A percentile compares a stretch with the other conserved stretches of the same genome.
Evolutionary conservation across 2,113 vertebrate species (phyloP).

Genomic region (Heteronetta atricapilla): DNA sequence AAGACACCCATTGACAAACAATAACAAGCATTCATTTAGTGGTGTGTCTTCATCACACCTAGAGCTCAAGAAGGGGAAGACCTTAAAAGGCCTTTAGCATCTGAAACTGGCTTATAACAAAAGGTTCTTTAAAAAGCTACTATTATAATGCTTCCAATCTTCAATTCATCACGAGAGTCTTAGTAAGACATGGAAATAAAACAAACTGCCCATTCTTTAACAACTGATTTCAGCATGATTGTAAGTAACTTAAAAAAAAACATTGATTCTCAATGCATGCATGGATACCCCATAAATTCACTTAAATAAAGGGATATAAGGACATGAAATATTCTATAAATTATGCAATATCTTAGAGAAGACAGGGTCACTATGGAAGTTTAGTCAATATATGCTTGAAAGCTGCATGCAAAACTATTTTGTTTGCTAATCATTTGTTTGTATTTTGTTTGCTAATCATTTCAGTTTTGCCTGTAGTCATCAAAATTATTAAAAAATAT

Average conservation of each 20-base stretch:
- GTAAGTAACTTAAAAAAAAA: not conserved
- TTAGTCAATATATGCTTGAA: not conserved
- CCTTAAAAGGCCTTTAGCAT: not conserved
- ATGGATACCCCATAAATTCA: not conserved
- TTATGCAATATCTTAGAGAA: not conserved
- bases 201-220: not conserved
- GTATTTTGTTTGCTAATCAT: not conserved
- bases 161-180: not conserved
- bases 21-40: not conserved
- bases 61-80: not conserved
- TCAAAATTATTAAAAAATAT: not conserved
- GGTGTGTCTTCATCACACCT: not conserved
- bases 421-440: not conserved
- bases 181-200: not conserved
- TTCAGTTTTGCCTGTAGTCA: not conserved
- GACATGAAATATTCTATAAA: not conserved
- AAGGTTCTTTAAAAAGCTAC: not conserved
- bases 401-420: not conserved
- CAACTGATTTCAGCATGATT: not conserved
- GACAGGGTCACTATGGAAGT: not conserved
- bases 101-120: not conserved
- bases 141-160: not conserved
- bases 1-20: not conserved
- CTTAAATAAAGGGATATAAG: not conserved
- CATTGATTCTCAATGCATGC: not conserved